Conservation (phyloP, 2,888 invertebrate species). For the Ormyrus thymus region DNA sequence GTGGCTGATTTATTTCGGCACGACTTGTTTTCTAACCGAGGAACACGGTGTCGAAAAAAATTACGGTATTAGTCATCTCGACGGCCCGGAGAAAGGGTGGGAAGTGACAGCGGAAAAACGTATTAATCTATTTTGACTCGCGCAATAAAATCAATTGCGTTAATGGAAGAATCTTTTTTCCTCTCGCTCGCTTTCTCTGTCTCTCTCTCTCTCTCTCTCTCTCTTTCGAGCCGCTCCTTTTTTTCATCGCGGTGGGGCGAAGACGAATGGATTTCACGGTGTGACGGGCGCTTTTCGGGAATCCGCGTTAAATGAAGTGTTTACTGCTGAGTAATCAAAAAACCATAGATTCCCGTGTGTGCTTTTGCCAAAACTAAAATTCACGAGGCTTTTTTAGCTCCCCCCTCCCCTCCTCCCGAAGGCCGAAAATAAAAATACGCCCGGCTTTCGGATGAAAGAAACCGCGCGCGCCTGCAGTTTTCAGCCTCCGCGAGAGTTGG, state of each 20-base stretch:
- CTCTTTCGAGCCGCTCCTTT: not conserved
- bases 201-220: slow-evolving; percentile 12
- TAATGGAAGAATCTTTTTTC: slow-evolving; percentile 47
- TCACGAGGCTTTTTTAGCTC: slow-evolving; percentile 13
- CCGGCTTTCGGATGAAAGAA: slow-evolving; percentile 19
- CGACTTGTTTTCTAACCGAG: slow-evolving; percentile 53
- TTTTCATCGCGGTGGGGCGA: slow-evolving; percentile 26
- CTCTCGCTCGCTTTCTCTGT: not conserved
- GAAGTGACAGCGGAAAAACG: slow-evolving; percentile 52
- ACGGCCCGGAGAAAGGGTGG: slow-evolving; percentile 1
- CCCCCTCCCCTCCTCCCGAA: not conserved
- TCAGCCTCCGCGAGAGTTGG: slow-evolving; percentile 33
- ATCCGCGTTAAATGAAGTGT: slow-evolving; percentile 55
- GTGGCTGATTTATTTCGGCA: slow-evolving; percentile 53
- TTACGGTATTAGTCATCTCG: slow-evolving; percentile 54
- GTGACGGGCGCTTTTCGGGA: slow-evolving; percentile 52
- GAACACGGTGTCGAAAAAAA: slow-evolving; percentile 56
- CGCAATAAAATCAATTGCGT: slow-evolving; percentile 56
- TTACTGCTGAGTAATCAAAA: slow-evolving; percentile 57
- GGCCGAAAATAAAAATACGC: slow-evolving; percentile 32
- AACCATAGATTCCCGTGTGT: slow-evolving; percentile 39
- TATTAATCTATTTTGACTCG: slow-evolving; percentile 55
- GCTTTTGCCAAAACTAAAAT: slow-evolving; percentile 33
- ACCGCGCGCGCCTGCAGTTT: not conserved
- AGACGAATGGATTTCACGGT: slow-evolving; percentile 56